Evolutionary conservation across 2,888 invertebrate genomes (phyloP), one percentile per base, ranked within the genome.

Genomic region (Silvanus unidentatus): DNA sequence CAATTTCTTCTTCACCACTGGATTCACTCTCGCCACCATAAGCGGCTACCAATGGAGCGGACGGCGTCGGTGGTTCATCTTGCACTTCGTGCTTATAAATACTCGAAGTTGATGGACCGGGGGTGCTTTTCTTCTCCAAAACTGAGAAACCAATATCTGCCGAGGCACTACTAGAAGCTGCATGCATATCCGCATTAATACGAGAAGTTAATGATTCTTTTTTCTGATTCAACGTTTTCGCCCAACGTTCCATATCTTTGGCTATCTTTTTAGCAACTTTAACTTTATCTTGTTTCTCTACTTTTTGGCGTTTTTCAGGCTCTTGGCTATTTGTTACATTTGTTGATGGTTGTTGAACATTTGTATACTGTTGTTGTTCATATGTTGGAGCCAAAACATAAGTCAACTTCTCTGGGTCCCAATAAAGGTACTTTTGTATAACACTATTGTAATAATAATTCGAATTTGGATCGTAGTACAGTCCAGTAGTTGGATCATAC

Each of bases 251-350:
- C 90, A 90, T 90, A 59, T 90, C 88, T 74, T 97, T 97, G 0
- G 96, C 96, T 57, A 97, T 96, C 71, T 95, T 94, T 68, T 97
- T 96, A 3, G 97, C 97, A 9, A 94, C 93, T 73, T 96, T 96
- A 0, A 94, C 95, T 74, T 96, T 95, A 60, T 95, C 95, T 48
- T 88, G 89, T 59, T 90, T 90, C 37, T 79, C 83, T 57, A 80
- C 82, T 60, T 82, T 82, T 49, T 77, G 77, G 40, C 41, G 30
- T 42, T 44, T 58, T 42, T 57, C 54, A 50, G 59, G 45, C 50
- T 42, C 58, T 58, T 47, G 62, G 54, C 2, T 45, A 42, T 14
- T 13, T 38, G 28, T 42, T 50, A 49, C 1, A 54, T 43, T 16
- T 10, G 9, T 6, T 9, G 34, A 15, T n/a, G 22, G 30, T 8